A percentile compares a stretch with the other conserved stretches of the same genome.
Conservation (phyloP, 2,888 invertebrate species). For the Ophion slaviceki region DNA sequence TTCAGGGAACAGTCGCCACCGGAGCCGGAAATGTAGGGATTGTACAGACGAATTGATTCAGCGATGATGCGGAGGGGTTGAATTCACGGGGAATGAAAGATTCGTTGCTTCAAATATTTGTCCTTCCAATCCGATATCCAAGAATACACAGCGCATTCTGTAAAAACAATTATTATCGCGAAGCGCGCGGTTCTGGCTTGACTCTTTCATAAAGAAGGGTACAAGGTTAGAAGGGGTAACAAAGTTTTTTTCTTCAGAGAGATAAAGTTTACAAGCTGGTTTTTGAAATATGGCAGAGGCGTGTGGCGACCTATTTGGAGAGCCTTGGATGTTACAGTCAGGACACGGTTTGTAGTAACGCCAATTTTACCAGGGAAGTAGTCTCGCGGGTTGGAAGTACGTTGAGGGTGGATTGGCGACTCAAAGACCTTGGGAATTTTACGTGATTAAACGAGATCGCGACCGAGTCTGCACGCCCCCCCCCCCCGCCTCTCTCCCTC, state of each 20-base stretch:
- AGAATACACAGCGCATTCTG: not conserved
- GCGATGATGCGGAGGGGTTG: not conserved
- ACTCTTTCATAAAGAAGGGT: not conserved
- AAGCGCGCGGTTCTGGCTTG: not conserved
- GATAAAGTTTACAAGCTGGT: not conserved
- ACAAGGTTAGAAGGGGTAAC: not conserved
- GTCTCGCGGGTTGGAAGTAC: conserved; percentile 50
- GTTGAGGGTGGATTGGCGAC: conserved; percentile 27
- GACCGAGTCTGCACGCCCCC: not conserved
- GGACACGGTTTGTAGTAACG: conserved; percentile 39
- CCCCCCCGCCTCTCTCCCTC: conserved; percentile 3
- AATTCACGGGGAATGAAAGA: not conserved
- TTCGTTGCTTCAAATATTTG: not conserved
- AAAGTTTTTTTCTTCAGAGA: not conserved
- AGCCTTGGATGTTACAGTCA: conserved; percentile 63
- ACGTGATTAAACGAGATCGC: conserved; percentile 40
- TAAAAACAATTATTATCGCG: not conserved
- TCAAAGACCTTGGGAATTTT: conserved; percentile 50
- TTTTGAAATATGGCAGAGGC: not conserved
- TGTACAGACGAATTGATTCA: conserved; percentile 12
- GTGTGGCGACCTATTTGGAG: conserved; percentile 57
- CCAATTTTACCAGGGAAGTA: conserved; percentile 44
- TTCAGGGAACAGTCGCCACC: not conserved
- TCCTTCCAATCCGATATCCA: not conserved
- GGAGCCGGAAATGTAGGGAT: conserved; percentile 54